Percentiles rank a stretch among this genome's conserved stretches.
These are phyloP conservation scores for Anagrus nilaparvatae DNA, from an alignment of 1,140 invertebrate species.

Conservation along the genomic window DNA sequence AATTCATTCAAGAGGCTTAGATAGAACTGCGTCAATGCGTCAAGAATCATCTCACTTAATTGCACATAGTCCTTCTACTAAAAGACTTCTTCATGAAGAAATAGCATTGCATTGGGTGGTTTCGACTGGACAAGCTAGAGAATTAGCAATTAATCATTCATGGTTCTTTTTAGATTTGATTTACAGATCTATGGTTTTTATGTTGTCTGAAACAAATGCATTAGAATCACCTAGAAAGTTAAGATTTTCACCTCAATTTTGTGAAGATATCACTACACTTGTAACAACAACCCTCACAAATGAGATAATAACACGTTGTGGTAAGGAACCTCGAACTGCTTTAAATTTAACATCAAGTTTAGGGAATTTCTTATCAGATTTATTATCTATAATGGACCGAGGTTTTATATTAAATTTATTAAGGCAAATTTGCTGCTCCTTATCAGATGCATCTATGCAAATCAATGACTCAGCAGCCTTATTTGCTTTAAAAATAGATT, in stretches of 20 bases:
- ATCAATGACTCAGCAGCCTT: constrained; percentile 50
- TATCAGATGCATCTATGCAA: constrained; percentile 72
- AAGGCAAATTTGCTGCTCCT: constrained; percentile 60
- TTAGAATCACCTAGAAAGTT: constrained; percentile 67
- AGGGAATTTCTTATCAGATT: constrained; percentile 85
- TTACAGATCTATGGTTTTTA: constrained; percentile 85
- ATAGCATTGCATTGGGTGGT: constrained; percentile 87
- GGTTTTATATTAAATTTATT: constrained; percentile 69
- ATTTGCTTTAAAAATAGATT: constrained; percentile 64
- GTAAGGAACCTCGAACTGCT: constrained; percentile 59
- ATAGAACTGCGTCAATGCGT: constrained; percentile 54
- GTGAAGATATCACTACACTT: constrained; percentile 76
- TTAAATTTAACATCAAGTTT: constrained; percentile 78
- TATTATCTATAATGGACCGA: constrained; percentile 77
- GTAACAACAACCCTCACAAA: constrained; percentile 69
- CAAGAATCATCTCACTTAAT: constrained; percentile 32
- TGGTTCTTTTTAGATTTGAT: constrained; percentile 92
- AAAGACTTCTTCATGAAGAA: constrained; percentile 79
- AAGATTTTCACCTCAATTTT: constrained; percentile 81
- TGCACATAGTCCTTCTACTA: constrained; percentile 11
- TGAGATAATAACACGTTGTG: constrained; percentile 67
- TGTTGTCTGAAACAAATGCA: constrained; percentile 61
- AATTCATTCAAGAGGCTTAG: constrained; percentile 46
- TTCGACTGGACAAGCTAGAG: constrained; percentile 70
- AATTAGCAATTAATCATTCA: constrained; percentile 77